Base-by-base conservation (phyloP, 1,140 invertebrate species). In the Chrysoperla carnea region DNA sequence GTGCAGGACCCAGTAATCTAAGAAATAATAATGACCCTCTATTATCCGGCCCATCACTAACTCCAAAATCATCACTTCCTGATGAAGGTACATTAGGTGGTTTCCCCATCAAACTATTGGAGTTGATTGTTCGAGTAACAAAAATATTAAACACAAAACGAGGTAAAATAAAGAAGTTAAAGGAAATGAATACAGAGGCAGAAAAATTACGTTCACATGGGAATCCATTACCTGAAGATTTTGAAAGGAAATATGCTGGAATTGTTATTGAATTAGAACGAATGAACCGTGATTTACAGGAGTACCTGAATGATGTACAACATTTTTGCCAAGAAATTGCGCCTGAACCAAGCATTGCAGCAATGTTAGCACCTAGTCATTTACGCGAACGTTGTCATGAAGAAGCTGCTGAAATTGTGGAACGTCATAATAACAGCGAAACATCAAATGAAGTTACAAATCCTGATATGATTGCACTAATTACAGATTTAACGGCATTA, bases 221-320 rank as follows among this genome's bases (percentile, higher is more conserved):
- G 15, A 72, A 83, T 53, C 66, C 70, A 39, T 69, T 90, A 43
- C 70, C 79, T 8, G 72, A 83, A 39, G 88, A 93, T 52, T 95
- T 94, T 61, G 84, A 93, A 60, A 76, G 78, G 51, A 75, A 75
- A 55, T 98, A 98, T 65, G 91, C 92, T 8, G 73, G 75, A 23
- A 75, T 84, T 51, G 77, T 97, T 1, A 76, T 96, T 39, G 87
- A 93, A 48, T 71, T 98, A 43, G 92, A 96, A 54, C 81, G 79
- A 50, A 76, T 97, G 59, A 96, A 98, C 62, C 71, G 73, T 46
- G 84, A 91, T 60, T 70, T 97, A 15, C 79, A 86, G 60, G 76
- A 83, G 31, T 83, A 84, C 59, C 70, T 95, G 15, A 81, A 82
- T 52, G 77, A 82, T 48, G 79, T 95, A 39, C 89, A 92, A 72